Percentiles rank a stretch among this genome's conserved stretches.
These are phyloP conservation scores for Monochamus saltuarius DNA, from an alignment of 1,140 invertebrate genomes.

Conservation along the genomic window DNA sequence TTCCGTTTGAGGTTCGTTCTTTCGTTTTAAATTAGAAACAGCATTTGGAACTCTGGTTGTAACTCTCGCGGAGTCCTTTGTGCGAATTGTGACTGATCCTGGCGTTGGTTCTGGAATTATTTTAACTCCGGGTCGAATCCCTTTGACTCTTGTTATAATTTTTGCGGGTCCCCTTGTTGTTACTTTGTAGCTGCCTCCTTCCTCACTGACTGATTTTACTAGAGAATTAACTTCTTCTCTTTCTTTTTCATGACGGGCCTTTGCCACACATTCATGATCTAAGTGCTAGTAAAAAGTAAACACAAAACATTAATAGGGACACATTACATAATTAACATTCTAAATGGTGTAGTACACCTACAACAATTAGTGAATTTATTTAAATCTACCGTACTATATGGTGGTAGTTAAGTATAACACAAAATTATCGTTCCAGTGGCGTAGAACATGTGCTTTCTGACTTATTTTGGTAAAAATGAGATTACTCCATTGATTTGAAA, in stretches of 20 bases:
- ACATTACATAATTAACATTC: no score
- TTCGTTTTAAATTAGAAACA: not conserved
- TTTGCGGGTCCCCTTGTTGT: slow-evolving; percentile 19
- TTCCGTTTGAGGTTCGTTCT: no score
- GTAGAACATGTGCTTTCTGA: no score
- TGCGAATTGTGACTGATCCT: slow-evolving; percentile 14
- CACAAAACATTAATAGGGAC: no score
- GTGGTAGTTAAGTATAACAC: no score
- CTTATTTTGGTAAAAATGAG: no score
- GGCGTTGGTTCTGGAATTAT: slow-evolving; percentile 13
- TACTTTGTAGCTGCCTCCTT: slow-evolving; percentile 4
- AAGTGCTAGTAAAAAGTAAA: no score
- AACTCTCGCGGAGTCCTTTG: not conserved
- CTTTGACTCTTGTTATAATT: slow-evolving; percentile 26
- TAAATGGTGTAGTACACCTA: no score
- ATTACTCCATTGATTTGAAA: no score
- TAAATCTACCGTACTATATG: no score
- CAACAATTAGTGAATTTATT: no score
- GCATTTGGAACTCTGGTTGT: slow-evolving; percentile 4
- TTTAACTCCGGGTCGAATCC: slow-evolving; percentile 19
- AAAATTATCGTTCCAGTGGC: no score
- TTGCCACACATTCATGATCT: slow-evolving; percentile 9
- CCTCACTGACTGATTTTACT: slow-evolving; percentile 1
- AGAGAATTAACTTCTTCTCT: slow-evolving; percentile 14
- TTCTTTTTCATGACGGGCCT: slow-evolving; percentile 13